These are phyloP conservation scores for Abscondita cerata DNA, from an alignment of 2,888 invertebrate species.

Conservation along the genomic window DNA sequence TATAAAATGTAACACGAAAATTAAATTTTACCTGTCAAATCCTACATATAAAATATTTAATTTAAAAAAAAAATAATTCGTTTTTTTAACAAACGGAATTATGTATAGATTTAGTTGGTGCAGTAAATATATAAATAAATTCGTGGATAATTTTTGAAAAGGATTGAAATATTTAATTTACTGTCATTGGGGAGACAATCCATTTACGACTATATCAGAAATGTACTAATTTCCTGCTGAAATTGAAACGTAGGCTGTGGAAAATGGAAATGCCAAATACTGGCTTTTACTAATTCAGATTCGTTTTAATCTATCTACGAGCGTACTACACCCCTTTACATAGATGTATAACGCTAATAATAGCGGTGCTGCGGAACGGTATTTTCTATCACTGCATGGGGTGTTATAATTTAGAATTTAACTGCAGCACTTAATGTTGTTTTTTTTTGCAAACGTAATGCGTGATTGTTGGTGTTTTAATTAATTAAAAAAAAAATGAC, in stretches of 20 bases:
- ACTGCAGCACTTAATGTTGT: too few species aligned
- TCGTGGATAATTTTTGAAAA: neutral
- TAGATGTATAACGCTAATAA: conserved; percentile 4
- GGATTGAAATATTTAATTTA: conserved; percentile 5
- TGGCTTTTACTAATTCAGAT: conserved; percentile 16
- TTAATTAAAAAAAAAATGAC: too few species aligned
- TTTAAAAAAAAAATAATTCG: neutral
- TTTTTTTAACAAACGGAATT: neutral
- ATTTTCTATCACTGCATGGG: too few species aligned
- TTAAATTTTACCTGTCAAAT: neutral
- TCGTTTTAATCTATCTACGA: conserved; percentile 11
- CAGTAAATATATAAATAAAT: neutral
- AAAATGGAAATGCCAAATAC: conserved; percentile 18
- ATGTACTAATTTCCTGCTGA: conserved; percentile 19
- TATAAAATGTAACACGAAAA: neutral
- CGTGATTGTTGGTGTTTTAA: too few species aligned
- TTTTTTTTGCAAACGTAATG: too few species aligned
- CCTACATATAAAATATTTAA: too few species aligned
- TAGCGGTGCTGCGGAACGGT: neutral
- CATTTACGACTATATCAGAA: conserved; percentile 18
- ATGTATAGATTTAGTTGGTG: neutral
- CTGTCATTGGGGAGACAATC: conserved; percentile 7
- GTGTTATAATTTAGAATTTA: too few species aligned
- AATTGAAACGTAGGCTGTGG: conserved; percentile 14
- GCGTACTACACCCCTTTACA: neutral